These are phyloP conservation scores for Calephelis virginiensis DNA, from an alignment of 1,140 invertebrate genomes.

Conservation along the genomic window DNA sequence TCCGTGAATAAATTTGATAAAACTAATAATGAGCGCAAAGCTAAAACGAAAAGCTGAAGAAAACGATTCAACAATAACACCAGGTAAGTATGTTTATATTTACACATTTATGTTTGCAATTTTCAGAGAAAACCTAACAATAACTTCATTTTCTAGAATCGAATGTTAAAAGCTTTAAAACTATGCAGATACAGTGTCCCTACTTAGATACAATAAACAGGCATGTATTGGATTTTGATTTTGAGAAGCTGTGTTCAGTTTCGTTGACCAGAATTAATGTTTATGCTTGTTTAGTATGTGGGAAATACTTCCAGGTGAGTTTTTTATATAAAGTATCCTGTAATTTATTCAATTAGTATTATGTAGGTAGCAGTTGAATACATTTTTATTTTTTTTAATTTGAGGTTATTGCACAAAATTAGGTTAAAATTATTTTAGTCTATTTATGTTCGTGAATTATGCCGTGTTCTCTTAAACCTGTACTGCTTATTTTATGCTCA, in stretches of 20 bases:
- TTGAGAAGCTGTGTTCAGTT: constrained; percentile 99
- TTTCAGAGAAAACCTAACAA: background rate
- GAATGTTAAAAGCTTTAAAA: constrained; percentile 37
- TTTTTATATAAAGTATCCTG: background rate
- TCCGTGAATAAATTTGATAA: background rate
- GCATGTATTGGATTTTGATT: constrained; percentile 99
- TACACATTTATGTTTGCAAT: background rate
- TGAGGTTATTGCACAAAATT: too few species aligned
- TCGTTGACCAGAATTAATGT: constrained; percentile 99
- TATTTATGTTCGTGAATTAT: too few species aligned
- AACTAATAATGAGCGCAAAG: background rate
- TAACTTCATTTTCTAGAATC: constrained; percentile 44
- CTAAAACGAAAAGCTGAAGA: background rate
- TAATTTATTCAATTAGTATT: constrained; percentile 3
- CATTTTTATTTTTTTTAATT: too few species aligned
- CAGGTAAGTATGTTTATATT: background rate
- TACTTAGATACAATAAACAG: constrained; percentile 98
- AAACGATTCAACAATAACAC: background rate
- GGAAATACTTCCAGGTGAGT: constrained; percentile 95
- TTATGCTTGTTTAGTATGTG: constrained; percentile 99
- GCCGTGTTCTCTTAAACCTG: too few species aligned
- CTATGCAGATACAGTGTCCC: constrained; percentile 84
- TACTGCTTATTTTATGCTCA: too few species aligned
- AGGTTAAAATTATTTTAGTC: too few species aligned
- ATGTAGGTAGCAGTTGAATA: too few species aligned